Base-by-base conservation (phyloP, 2,888 invertebrate species). In the Rhamnusium bicolor region DNA sequence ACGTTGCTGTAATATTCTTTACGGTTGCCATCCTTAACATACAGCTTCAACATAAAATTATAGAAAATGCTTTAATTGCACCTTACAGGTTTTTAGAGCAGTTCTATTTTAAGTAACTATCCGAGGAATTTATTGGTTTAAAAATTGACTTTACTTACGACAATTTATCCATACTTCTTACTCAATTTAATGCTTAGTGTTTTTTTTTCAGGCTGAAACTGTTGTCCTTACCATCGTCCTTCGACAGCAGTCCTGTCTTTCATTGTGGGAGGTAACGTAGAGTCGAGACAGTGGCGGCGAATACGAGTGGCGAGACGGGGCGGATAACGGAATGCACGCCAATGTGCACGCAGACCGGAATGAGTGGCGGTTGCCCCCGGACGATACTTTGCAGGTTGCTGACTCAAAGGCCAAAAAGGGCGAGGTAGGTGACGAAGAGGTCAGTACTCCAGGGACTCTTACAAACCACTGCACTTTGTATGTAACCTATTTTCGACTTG, bases 351-450 rank as follows among this genome's bases (percentile, higher is more conserved):
- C 94, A 89, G 95, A 95, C 91, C 93, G 95, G 90, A 94, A 94
- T 90, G 94, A 95, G 89, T 96, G 96, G 96, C 94, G 95, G 90
- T 92, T 96, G 89, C 95, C 95, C 89, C 95, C 95, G 87, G 96
- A 96, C 91, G 96, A 96, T 91, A 96, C 96, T 84, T 92, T 96
- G 84, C 96, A 96, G 90, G 96, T 96, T 89, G 95, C 93, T 90
- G 95, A 95, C 91, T 94, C 95, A 87, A 94, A 95, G 90, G 92
- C 93, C 89, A 96, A 96, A 89, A 91, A 91, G 88, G 90, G 90
- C 84, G 91, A 92, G 91, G 92, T 92, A 90, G 88, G 89, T 88
- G 86, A 85, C 81, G 92, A 93, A 87, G 92, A 92, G 89, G 92
- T 92, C 85, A 89, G 88, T 88, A 88, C 86, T 84, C 82, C 72